phyloP scores from a whole-genome alignment of 2,113 vertebrate species.

The Fulmarus glacialis region DNA sequence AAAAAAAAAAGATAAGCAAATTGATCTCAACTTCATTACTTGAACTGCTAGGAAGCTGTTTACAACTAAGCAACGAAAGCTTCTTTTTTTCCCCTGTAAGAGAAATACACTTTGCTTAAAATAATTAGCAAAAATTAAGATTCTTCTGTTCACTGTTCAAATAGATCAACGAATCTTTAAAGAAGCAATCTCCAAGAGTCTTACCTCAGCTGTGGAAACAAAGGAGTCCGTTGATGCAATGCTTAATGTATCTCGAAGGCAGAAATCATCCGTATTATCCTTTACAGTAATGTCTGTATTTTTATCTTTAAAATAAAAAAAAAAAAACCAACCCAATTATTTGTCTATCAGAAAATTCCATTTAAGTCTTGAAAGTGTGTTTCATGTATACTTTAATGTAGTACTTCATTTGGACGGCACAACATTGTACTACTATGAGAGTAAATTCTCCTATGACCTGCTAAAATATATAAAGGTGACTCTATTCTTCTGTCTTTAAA shows the following conservation, averaged over 20 bases:
- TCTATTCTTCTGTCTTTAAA: background rate
- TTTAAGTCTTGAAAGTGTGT: background rate
- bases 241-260: slow-evolving; percentile 86
- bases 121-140: background rate
- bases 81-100: background rate
- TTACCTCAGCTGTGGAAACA: slow-evolving; percentile 92
- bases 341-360: background rate
- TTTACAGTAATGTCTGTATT: slow-evolving; percentile 77
- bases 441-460: background rate
- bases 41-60: background rate
- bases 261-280: slow-evolving; percentile 81
- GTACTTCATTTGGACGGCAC: background rate
- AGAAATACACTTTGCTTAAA: background rate
- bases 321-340: background rate
- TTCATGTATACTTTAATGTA: background rate
- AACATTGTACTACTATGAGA: background rate
- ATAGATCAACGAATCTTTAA: background rate
- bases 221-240: slow-evolving; percentile 91
- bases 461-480: background rate
- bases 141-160: background rate
- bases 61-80: background rate
- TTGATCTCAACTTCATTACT: background rate
- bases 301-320: slow-evolving; percentile 77
- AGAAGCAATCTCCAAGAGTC: background rate
- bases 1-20: background rate